phyloP scores from a whole-genome alignment of 2,888 invertebrate genomes.

The Branchellion lobata region DNA sequence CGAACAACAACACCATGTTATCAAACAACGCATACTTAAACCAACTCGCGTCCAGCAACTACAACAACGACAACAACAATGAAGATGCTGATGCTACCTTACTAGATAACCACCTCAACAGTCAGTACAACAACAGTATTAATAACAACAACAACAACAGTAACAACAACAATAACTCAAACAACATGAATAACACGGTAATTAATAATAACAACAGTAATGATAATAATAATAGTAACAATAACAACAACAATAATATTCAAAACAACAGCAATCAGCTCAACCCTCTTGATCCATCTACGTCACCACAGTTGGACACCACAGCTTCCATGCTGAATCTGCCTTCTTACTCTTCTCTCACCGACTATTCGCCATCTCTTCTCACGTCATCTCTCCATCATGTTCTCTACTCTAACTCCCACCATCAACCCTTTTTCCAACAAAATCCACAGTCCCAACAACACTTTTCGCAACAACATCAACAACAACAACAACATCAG shows the following conservation, averaged over 20 bases:
- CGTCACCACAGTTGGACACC: not conserved
- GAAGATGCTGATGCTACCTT: not conserved
- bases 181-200: not conserved
- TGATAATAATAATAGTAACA: conserved; percentile 1
- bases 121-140: conserved; percentile 10
- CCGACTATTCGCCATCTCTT: conserved; percentile 26
- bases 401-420: conserved; percentile 33
- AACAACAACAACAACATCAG: conserved; percentile 20
- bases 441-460: conserved; percentile 11
- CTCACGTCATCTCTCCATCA: conserved; percentile 29
- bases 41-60: conserved; percentile 4
- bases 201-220: conserved; percentile 19
- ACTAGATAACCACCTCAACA: not conserved
- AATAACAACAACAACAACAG: not conserved
- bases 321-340: not conserved
- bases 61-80: not conserved
- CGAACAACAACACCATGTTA: conserved; percentile 35
- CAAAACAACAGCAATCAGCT: conserved; percentile 1
- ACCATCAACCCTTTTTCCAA: conserved; percentile 2
- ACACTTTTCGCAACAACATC: conserved; percentile 33
- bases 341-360: conserved; percentile 36
- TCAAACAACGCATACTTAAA: not conserved
- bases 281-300: not conserved
- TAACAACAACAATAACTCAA: not conserved
- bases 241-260: not conserved